These are phyloP conservation scores for Neoarius graeffei DNA, from an alignment of 2,113 vertebrate species.

Conservation along the genomic window DNA sequence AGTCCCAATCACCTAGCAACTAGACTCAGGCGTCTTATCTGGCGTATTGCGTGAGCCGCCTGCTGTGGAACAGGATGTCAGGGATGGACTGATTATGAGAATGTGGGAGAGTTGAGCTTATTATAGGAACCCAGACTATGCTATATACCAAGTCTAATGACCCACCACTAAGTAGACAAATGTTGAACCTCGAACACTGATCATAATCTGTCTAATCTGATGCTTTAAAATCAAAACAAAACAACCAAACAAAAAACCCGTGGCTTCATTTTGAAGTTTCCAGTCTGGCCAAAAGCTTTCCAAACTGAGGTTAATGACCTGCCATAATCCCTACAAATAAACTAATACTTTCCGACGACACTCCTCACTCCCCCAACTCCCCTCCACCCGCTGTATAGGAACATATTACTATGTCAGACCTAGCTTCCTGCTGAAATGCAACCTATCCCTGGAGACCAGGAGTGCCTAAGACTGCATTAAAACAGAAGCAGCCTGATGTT, in stretches of 20 bases:
- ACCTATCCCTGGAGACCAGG: slow-evolving; percentile 15
- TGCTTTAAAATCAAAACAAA: background rate
- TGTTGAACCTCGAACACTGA: background rate
- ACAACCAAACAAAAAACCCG: too few relatives aligned
- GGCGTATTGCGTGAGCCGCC: background rate
- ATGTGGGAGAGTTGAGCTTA: slow-evolving; percentile 10
- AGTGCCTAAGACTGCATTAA: background rate
- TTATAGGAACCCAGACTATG: background rate
- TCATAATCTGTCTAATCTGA: slow-evolving; percentile 1
- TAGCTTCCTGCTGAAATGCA: slow-evolving; percentile 4
- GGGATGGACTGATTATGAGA: background rate
- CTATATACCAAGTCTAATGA: background rate
- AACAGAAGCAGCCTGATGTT: slow-evolving; percentile 11
- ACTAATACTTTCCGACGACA: slow-evolving; percentile 14
- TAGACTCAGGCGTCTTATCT: background rate
- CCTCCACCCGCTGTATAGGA: background rate
- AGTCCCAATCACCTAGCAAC: slow-evolving; percentile 34
- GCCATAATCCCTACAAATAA: background rate
- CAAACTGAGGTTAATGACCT: background rate
- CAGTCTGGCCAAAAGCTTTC: background rate
- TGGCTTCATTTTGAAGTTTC: slow-evolving; percentile 8
- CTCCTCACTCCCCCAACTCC: background rate
- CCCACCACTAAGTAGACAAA: background rate
- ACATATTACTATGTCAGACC: slow-evolving; percentile 20
- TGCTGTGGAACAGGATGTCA: slow-evolving; percentile 1